Base-by-base conservation (phyloP, 2,888 invertebrate species). In the Tryphoninae sp. region DNA sequence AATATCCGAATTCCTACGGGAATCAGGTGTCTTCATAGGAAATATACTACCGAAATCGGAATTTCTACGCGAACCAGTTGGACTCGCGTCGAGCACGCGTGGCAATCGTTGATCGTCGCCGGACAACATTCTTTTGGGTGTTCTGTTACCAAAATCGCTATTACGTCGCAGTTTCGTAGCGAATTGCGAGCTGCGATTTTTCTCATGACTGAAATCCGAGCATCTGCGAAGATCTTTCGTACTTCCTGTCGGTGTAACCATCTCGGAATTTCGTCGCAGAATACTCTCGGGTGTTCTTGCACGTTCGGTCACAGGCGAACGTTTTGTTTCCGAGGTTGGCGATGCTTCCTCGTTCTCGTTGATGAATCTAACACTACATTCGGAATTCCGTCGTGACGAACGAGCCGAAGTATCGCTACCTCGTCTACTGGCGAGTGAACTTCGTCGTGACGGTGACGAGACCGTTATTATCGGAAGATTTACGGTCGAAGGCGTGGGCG, bases 381-480 rank as follows among this genome's bases (percentile, higher is more conserved):
- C 91, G 2, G 91, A 91, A 74, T 88, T 89, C 3, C 90, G 84
- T 1, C 91, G 86, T 3, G 85, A 85, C 6, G 81, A 79, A 1
- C 80, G 82, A 8, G 82, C 82, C 19, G 82, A 85, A 6, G 86
- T 88, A 67, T 85, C 85, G 74, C 84, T 85, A 40, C 90, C 89
- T 16, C 88, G 85, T 51, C 92, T 88, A 73, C 90, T 91, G 16
- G 89, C 90, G 62, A 92, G 76, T 0, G 91, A 91, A 61, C 90
- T 91, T 59, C 91, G 84, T 7, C 91, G 87, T 74, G 91, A 90
- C 4, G 91, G 91, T 72, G 91, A 90, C 0, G 91, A 91, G 2
- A 91, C 90, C 1, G 89, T 91, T 80, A 91, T 91, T 64, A 89
- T 90, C 26, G 91, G 91, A 45, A 91, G 82, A 84, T 89, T 91